These are phyloP conservation scores for Nudaria mundana DNA, from an alignment of 2,888 invertebrate genomes.

Conservation along the genomic window DNA sequence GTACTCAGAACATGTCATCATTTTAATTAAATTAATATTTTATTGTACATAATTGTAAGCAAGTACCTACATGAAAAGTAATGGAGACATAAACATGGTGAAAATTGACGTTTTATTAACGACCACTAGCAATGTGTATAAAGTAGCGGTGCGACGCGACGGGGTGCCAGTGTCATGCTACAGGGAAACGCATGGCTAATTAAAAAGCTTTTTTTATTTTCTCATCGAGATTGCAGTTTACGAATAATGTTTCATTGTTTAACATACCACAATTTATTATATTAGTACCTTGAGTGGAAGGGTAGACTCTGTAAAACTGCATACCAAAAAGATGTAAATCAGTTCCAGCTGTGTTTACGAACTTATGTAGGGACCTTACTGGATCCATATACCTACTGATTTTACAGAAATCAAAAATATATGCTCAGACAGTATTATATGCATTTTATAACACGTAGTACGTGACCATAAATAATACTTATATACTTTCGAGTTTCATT, in stretches of 20 bases:
- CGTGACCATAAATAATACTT: no score
- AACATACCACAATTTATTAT: conserved; percentile 58
- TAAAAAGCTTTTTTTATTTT: conserved; percentile 71
- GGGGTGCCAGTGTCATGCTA: conserved; percentile 60
- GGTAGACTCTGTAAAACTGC: conserved; percentile 59
- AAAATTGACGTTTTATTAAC: conserved; percentile 76
- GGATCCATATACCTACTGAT: no score
- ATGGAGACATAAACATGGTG: conserved; percentile 76
- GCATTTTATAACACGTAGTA: no score
- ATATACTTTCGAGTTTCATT: no score
- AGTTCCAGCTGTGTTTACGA: conserved; percentile 39
- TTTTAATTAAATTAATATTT: no score
- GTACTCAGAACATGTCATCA: no score
- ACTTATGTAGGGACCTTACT: no score
- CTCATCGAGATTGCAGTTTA: conserved; percentile 57
- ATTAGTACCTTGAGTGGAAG: conserved; percentile 47
- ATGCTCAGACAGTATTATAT: no score
- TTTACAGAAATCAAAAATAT: no score
- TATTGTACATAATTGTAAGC: no score
- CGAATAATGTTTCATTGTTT: conserved; percentile 64
- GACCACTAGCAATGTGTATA: conserved; percentile 65
- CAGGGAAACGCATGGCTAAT: conserved; percentile 66
- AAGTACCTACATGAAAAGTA: conserved; percentile 71
- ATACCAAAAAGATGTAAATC: conserved; percentile 44
- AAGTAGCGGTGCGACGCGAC: conserved; percentile 67